Base-by-base conservation (phyloP, 37 sponge, comb jelly and placozoan genomes). In the Cladorhizidae sp. region DNA sequence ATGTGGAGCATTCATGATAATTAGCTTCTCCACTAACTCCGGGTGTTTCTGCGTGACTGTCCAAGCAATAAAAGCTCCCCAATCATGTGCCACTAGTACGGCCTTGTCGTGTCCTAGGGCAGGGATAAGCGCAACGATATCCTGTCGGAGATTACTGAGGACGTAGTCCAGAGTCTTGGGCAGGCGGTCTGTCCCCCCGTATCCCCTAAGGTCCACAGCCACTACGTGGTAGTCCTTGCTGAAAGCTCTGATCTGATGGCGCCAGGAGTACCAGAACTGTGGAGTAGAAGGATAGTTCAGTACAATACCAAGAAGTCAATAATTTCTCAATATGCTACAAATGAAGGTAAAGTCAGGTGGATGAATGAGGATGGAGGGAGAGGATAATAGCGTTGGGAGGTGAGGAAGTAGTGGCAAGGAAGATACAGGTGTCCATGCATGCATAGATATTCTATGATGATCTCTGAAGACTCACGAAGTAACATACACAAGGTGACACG, bases 211-310 rank as follows among this genome's bases (percentile, higher is more conserved):
- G 73, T 91, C 91, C 33, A 86, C 70, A 28, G 91, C 91, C 28
- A 91, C 86, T 37, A 82, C 83, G 42, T 74, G 78, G 82, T 83
- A 86, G 61, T 91, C 87, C 36, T 82, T 79, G 55, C 43, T 43
- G 72, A 91, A 86, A 49, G 82, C 91, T 23, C 72, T 70, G 23
- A 91, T 23, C 87, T 91, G 91, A 35, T 91, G 72, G 7, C 91
- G 78, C 91, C 91, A 86, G 29, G 91, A 91, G 33, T 72, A 91
- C 91, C 87, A 91, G 39, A 91, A 91, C 87, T 88, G 76, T 7
- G 38, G 12, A 23, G 17, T 8, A 12, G 12, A 35, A 65, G 28
- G 61, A 17, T 54, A 17, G n/a, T n/a, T n/a, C n/a, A n/a, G n/a
- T n/a, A n/a, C n/a, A n/a, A n/a, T n/a, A n/a, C n/a, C n/a, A n/a